These are phyloP conservation scores for Trissoscelio sp. DNA, from an alignment of 2,888 invertebrate species.

Conservation along the genomic window DNA sequence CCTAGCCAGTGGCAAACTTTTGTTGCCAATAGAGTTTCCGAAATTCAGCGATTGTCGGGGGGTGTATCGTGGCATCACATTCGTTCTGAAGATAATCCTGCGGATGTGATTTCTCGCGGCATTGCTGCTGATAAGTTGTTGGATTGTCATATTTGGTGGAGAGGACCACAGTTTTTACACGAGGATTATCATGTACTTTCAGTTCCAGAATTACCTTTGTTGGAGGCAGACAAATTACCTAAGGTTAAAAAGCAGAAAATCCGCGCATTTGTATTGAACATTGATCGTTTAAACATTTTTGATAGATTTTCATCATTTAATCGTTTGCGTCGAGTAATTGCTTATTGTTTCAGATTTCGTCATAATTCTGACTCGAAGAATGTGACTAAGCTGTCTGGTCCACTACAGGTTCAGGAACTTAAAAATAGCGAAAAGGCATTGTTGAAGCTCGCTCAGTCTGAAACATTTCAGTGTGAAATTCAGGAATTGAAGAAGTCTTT, in stretches of 20 bases:
- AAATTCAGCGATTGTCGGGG: neutral
- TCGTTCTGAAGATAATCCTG: neutral
- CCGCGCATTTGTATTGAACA: neutral
- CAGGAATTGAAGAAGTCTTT: neutral
- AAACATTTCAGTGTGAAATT: constrained; percentile 2
- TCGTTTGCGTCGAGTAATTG: neutral
- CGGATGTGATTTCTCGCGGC: neutral
- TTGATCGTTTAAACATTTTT: neutral
- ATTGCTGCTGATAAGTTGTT: neutral
- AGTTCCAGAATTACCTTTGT: neutral
- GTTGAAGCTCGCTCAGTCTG: neutral
- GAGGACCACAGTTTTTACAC: neutral
- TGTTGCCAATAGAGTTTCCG: constrained; percentile 1
- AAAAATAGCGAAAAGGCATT: neutral
- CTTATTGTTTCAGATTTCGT: constrained; percentile 11
- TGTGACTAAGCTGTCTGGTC: neutral
- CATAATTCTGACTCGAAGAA: constrained; percentile 21
- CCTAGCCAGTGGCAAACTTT: constrained; percentile 25
- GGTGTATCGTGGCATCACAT: neutral
- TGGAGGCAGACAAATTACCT: neutral
- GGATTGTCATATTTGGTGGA: neutral
- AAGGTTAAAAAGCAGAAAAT: neutral
- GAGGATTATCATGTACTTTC: neutral
- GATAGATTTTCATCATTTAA: constrained; percentile 9
- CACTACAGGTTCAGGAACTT: neutral